Conservation (phyloP, 2,888 invertebrate genomes). For the Ceriagrion tenellum region DNA sequence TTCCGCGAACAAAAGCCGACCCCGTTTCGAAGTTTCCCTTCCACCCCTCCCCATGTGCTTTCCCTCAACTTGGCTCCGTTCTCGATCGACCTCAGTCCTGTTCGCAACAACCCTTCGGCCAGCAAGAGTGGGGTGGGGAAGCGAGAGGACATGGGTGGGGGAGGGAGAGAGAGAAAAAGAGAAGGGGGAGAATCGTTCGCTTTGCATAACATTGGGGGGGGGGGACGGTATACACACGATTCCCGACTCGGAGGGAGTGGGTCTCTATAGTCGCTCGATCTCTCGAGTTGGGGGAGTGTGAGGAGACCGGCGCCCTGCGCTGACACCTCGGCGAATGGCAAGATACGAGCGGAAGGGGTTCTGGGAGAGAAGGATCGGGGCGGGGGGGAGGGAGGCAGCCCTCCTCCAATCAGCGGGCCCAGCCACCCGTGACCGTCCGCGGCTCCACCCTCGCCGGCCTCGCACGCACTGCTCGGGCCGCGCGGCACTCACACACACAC, state of each 20-base stretch:
- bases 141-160: background rate
- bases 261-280: background rate
- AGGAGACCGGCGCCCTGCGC: background rate
- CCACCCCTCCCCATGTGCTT: background rate
- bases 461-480: background rate
- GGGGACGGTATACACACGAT: background rate
- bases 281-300: background rate
- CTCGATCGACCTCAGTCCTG: background rate
- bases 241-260: background rate
- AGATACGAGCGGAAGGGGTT: background rate
- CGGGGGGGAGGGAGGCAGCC: background rate
- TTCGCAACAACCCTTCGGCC: background rate
- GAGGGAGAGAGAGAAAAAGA: background rate
- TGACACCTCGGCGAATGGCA: slow-evolving; percentile 50
- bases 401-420: slow-evolving; percentile 37
- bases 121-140: no score
- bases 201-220: slow-evolving; percentile 53
- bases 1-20: slow-evolving; percentile 19
- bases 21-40: background rate
- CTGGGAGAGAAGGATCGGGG: background rate
- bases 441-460: slow-evolving; percentile 58
- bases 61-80: background rate
- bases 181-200: background rate
- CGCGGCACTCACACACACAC: background rate
- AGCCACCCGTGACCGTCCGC: slow-evolving; percentile 54